phyloP scores from a whole-genome alignment of 92 coral and sea anemone species.

The Epizoanthus ramosus region DNA sequence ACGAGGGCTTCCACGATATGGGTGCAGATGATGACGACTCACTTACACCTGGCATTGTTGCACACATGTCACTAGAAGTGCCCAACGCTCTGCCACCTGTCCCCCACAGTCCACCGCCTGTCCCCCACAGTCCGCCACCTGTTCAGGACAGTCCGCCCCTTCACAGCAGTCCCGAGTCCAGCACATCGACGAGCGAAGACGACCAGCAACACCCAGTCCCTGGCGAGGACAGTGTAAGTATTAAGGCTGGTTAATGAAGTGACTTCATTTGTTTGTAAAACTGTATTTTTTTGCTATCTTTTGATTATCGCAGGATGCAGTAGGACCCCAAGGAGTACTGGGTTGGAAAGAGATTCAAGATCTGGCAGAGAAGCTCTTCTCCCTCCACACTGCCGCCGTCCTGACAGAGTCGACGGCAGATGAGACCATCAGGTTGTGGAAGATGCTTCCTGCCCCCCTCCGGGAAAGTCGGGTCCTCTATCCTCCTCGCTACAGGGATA shows the following conservation, averaged over 20 bases:
- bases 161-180: neutral
- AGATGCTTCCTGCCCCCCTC: slow-evolving; percentile 25
- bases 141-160: too few species aligned
- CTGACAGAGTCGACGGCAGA: slow-evolving; percentile 3
- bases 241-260: neutral
- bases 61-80: neutral
- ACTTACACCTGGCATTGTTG: neutral
- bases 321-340: slow-evolving; percentile 26
- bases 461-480: slow-evolving; percentile 27
- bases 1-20: slow-evolving; percentile 24
- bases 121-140: too few species aligned
- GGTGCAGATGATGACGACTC: neutral
- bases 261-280: neutral
- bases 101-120: too few species aligned
- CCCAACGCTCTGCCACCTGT: neutral
- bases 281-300: neutral
- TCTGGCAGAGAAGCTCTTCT: slow-evolving; percentile 23
- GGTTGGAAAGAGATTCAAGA: slow-evolving; percentile 15
- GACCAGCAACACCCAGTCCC: neutral
- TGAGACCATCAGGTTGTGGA: slow-evolving; percentile 17
- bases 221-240: neutral
- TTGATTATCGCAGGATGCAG: neutral
- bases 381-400: neutral
- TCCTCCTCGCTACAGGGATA: slow-evolving; percentile 36
- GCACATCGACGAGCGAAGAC: neutral